phyloP scores from a whole-genome alignment of 2,888 invertebrate genomes.

The Dicyrtoma fusca region DNA sequence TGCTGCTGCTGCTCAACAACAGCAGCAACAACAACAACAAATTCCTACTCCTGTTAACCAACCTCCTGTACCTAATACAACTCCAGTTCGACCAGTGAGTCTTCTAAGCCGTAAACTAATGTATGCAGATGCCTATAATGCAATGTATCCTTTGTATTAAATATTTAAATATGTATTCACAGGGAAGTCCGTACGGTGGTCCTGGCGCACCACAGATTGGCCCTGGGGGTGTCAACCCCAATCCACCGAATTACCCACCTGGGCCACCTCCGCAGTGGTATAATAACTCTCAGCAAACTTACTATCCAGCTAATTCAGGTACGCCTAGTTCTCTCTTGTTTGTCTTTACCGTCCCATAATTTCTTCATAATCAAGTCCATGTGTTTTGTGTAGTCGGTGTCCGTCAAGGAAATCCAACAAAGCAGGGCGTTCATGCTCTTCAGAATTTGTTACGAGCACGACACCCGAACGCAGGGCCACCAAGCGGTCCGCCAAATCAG shows the following conservation, averaged over 20 bases:
- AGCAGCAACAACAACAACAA: slow-evolving; percentile 57
- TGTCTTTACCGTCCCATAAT: background rate
- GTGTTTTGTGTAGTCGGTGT: slow-evolving; percentile 48
- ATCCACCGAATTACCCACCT: slow-evolving; percentile 52
- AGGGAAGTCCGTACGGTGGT: slow-evolving; percentile 51
- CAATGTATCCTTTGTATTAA: background rate
- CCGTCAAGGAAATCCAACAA: slow-evolving; percentile 65
- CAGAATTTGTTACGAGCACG: slow-evolving; percentile 82
- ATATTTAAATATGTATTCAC: slow-evolving; percentile 8
- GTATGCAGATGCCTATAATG: background rate
- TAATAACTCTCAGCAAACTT: slow-evolving; percentile 44
- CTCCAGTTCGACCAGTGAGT: slow-evolving; percentile 39
- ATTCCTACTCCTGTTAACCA: slow-evolving; percentile 41
- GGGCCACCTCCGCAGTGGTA: slow-evolving; percentile 51
- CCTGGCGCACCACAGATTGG: slow-evolving; percentile 43
- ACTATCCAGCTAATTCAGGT: slow-evolving; percentile 46
- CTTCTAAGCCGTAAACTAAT: background rate
- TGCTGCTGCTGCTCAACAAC: slow-evolving; percentile 58
- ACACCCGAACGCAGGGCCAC: slow-evolving; percentile 65
- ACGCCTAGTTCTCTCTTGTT: background rate
- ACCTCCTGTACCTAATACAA: slow-evolving; percentile 42
- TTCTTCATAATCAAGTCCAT: background rate
- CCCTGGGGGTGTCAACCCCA: slow-evolving; percentile 45
- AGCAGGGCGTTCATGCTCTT: slow-evolving; percentile 78
- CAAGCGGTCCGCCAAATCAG: slow-evolving; percentile 58